These are phyloP conservation scores for Chironomus riparius DNA, from an alignment of 2,888 invertebrate genomes.

Conservation along the genomic window DNA sequence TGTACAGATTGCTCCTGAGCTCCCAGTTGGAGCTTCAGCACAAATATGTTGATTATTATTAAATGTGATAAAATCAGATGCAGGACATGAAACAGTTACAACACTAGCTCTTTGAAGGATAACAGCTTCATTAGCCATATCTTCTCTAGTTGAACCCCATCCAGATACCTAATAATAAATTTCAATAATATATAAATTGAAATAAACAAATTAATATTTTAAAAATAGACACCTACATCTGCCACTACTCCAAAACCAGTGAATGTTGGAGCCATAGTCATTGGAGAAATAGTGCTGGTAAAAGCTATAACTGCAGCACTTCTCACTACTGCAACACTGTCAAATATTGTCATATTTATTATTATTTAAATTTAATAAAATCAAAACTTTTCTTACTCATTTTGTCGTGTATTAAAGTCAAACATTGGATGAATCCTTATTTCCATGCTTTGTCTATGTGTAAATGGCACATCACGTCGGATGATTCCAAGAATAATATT, in stretches of 20 bases:
- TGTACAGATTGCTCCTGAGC: no score
- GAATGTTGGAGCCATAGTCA: background rate
- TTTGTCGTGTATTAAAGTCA: background rate
- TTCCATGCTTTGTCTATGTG: background rate
- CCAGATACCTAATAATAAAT: background rate
- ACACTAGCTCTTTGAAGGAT: no score
- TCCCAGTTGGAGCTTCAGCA: no score
- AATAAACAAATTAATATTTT: no score
- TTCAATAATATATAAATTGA: no score
- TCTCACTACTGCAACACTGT: background rate
- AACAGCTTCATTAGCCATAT: background rate
- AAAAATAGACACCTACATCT: no score
- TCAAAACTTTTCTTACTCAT: background rate
- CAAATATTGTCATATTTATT: background rate
- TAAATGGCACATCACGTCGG: background rate
- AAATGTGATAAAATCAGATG: no score
- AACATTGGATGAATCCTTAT: background rate
- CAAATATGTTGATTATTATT: no score
- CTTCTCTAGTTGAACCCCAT: background rate
- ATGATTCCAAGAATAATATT: background rate
- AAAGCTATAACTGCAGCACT: background rate
- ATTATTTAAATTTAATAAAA: no score
- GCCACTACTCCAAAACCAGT: background rate
- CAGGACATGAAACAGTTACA: no score
- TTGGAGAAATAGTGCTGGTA: background rate